Percentiles rank a stretch among this genome's conserved stretches.
phyloP scores from a whole-genome alignment of 2,888 invertebrate species.

The Margaritifera margaritifera region DNA sequence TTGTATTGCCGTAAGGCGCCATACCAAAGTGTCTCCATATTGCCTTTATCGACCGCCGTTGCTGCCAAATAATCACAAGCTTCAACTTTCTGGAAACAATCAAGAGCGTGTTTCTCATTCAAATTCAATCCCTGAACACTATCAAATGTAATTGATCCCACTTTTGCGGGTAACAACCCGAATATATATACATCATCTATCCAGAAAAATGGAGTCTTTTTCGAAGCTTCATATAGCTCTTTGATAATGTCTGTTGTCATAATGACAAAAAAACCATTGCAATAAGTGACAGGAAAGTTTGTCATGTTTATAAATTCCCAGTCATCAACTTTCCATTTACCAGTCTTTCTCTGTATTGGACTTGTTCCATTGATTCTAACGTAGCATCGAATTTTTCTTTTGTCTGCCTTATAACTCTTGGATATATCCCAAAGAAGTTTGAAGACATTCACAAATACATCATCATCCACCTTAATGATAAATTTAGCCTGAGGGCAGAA shows the following conservation, averaged over 20 bases:
- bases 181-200: conserved; percentile 70
- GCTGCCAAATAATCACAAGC: conserved; percentile 44
- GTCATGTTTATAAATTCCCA: conserved; percentile 55
- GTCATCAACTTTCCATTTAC: conserved; percentile 57
- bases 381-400: conserved; percentile 50
- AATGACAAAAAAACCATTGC: conserved; percentile 65
- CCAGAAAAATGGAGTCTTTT: conserved; percentile 69
- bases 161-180: conserved; percentile 62
- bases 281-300: conserved; percentile 64
- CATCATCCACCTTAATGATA: conserved; percentile 61
- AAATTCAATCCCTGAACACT: conserved; percentile 88
- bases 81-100: conserved; percentile 41
- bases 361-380: conserved; percentile 50
- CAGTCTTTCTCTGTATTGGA: conserved; percentile 42
- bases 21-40: conserved; percentile 51
- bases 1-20: conserved; percentile 38
- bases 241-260: conserved; percentile 58
- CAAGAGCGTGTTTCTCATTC: conserved; percentile 74
- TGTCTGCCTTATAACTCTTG: conserved; percentile 37
- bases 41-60: conserved; percentile 38
- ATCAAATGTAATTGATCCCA: conserved; percentile 48
- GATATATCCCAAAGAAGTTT: conserved; percentile 44
- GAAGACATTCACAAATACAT: conserved; percentile 62
- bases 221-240: conserved; percentile 58
- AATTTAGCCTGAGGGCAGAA: conserved; percentile 50